phyloP scores from a whole-genome alignment of 1,140 invertebrate species.

The Cherax quadricarinatus region DNA sequence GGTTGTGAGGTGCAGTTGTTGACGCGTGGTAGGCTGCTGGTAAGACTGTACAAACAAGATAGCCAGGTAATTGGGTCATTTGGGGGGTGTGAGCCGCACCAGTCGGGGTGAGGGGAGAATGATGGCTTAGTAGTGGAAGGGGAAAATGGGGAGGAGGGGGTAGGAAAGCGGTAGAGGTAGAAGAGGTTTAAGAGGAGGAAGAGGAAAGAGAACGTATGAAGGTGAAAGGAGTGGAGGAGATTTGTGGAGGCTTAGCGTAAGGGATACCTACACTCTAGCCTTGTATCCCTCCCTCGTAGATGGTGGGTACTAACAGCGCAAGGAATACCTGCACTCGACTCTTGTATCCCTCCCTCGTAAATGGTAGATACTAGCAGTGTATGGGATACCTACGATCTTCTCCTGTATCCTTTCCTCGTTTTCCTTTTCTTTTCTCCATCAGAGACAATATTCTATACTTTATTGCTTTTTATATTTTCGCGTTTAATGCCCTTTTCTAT shows the following conservation, averaged over 20 bases:
- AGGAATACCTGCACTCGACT: not conserved
- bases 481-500: too few relatives aligned
- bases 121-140: not conserved
- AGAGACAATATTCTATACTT: too few relatives aligned
- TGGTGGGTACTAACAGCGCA: not conserved
- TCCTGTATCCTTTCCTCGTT: too few relatives aligned
- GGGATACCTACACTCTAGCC: not conserved
- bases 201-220: not conserved
- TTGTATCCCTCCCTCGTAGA: not conserved
- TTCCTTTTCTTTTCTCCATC: too few relatives aligned
- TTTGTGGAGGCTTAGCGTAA: not conserved
- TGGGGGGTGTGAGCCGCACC: constrained; percentile 60
- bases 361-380: too few relatives aligned
- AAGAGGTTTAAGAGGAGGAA: not conserved
- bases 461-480: too few relatives aligned
- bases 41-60: constrained; percentile 68
- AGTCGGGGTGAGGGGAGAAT: not conserved
- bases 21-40: constrained; percentile 40
- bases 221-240: too few relatives aligned
- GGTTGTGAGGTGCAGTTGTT: constrained; percentile 20
- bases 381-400: too few relatives aligned
- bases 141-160: not conserved
- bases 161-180: not conserved
- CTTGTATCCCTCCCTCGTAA: too few relatives aligned
- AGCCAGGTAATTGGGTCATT: constrained; percentile 69